Conservation (phyloP, 92 coral and sea anemone genomes). For the Bergia puertoricense region DNA sequence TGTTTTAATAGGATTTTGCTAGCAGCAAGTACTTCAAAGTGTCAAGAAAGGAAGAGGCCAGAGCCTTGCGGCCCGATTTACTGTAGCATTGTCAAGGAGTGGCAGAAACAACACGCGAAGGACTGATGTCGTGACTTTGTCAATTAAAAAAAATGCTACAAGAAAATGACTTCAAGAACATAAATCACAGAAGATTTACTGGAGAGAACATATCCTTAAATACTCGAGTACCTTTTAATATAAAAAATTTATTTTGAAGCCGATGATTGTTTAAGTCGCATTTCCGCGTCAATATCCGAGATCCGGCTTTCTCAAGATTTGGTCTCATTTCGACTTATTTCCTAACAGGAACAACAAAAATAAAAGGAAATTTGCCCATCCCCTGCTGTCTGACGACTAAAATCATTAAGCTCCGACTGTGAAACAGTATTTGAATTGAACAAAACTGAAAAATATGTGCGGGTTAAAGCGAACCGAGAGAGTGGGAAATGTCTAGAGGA, state of each 20-base stretch:
- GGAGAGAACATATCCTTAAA: background rate
- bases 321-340: background rate
- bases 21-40: background rate
- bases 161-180: background rate
- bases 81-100: background rate
- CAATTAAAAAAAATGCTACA: background rate
- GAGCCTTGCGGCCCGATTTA: background rate
- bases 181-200: background rate
- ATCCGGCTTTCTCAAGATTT: slow-evolving; percentile 18
- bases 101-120: background rate
- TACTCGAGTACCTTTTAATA: background rate
- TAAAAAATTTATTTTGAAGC: background rate
- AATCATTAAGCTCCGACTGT: background rate
- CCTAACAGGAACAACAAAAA: background rate
- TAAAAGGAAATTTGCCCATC: background rate
- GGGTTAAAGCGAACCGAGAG: background rate
- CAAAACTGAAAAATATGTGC: background rate
- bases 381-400: slow-evolving; percentile 5
- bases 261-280: background rate
- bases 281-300: background rate
- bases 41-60: background rate
- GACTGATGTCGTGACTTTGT: slow-evolving; percentile 12
- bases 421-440: background rate
- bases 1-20: background rate
- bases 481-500: too few relatives aligned